Base-by-base conservation (phyloP, 2,888 invertebrate genomes). In the Abscondita cerata region DNA sequence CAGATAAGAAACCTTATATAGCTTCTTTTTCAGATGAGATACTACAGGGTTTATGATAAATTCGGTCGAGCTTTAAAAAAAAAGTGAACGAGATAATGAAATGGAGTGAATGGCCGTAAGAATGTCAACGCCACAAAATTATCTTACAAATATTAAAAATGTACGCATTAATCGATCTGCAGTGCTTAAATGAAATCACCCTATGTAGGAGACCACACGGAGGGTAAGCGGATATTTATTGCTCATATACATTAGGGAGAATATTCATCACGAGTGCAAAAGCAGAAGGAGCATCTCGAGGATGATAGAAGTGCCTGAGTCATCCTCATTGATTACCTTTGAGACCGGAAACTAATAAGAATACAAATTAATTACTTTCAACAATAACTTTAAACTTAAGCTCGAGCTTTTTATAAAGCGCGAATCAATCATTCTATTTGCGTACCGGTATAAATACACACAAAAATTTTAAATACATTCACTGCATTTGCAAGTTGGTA, bases 211-310 rank as follows among this genome's bases (percentile, higher is more conserved):
- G 62, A 62, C 65, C 68, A 65, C 67, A 67, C 60, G 59, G 67
- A 66, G 67, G 68, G 72, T 68, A 62, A 54, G 40, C 55, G 65
- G 69, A 75, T 75, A 76, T 77, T 76, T 77, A 77, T 77, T 75
- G 72, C 76, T 75, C 73, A 72, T 76, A 73, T 76, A 76, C 77
- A 77, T 77, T 76, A 76, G 74, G 75, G 75, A 76, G 74, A 68
- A 73, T 72, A 76, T 73, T 75, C 75, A 75, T 76, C 75, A 76
- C 56, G 68, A 69, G 71, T 67, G 71, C 70, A 70, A 70, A n/a
- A 67, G 69, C 69, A 62, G 60, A 66, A 63, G 61, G 65, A 69
- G 67, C 66, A 68, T 70, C 70, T 68, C 67, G 62, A 68, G 70
- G 65, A 60, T 60, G 59, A 64, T 54, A 62, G 54, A 50, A 62